phyloP scores from a whole-genome alignment of 1,140 invertebrate genomes.

The Zaprionus davidi region DNA sequence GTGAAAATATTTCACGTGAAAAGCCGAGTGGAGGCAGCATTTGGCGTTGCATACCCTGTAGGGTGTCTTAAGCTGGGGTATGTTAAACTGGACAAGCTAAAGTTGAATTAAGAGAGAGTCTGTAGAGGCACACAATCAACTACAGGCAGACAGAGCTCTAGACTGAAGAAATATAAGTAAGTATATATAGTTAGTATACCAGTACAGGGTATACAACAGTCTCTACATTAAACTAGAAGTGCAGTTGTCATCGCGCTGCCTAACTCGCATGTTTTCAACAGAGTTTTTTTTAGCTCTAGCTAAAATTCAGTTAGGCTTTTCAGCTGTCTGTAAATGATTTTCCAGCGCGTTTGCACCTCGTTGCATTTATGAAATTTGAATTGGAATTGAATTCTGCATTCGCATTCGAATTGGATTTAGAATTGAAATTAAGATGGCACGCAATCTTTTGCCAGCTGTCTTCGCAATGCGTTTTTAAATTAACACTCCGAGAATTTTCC shows the following conservation, averaged over 20 bases:
- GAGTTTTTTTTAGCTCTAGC: neutral
- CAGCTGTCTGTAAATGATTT: slow-evolving; percentile 14
- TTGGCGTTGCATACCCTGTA: slow-evolving; percentile 15
- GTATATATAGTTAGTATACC: too few relatives aligned
- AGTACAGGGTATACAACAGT: too few relatives aligned
- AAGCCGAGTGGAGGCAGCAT: neutral
- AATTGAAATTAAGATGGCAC: slow-evolving; percentile 5
- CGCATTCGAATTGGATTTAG: slow-evolving; percentile 1
- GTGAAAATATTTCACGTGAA: slow-evolving; percentile 68
- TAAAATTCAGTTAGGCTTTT: slow-evolving; percentile 60
- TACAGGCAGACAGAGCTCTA: too few relatives aligned
- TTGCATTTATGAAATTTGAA: slow-evolving; percentile 69
- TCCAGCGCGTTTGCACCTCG: slow-evolving; percentile 49
- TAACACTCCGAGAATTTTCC: slow-evolving; percentile 18
- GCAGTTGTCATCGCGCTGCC: neutral
- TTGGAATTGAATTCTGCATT: neutral
- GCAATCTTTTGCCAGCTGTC: slow-evolving; percentile 35
- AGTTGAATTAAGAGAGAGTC: neutral
- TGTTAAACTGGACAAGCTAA: neutral
- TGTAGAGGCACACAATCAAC: too few relatives aligned
- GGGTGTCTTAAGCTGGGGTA: neutral
- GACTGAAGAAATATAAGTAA: too few relatives aligned
- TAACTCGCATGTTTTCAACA: neutral
- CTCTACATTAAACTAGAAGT: too few relatives aligned
- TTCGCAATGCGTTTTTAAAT: slow-evolving; percentile 29